Conservation (phyloP, 37 sponge, comb jelly and placozoan species). For the Bolinopsis microptera region DNA sequence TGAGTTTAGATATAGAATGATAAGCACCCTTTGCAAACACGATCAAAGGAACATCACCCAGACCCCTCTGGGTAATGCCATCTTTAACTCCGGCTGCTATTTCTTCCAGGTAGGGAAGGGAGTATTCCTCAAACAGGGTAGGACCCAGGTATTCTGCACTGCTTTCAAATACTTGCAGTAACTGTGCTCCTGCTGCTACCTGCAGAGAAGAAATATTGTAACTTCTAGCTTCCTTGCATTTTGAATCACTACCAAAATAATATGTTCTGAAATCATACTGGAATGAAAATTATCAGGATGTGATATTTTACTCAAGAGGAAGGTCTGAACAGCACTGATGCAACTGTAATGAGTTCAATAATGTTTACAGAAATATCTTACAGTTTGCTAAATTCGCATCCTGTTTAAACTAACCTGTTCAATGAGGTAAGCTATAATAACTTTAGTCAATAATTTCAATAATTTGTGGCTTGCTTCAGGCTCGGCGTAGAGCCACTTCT, state of each 20-base stretch:
- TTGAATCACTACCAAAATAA: background rate
- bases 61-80: conserved; percentile 67
- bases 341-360: too few species aligned
- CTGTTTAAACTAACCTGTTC: conserved; percentile 55
- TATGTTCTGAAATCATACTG: background rate
- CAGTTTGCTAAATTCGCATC: too few species aligned
- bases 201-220: background rate
- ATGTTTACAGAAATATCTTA: too few species aligned
- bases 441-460: conserved; percentile 76
- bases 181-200: conserved; percentile 67
- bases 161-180: conserved; percentile 94
- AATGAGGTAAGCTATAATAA: conserved; percentile 65
- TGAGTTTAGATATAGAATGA: conserved; percentile 79
- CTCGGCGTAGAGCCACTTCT: conserved; percentile 92
- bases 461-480: conserved; percentile 79
- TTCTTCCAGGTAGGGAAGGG: conserved; percentile 78
- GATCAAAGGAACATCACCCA: conserved; percentile 61
- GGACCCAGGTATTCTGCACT: conserved; percentile 84
- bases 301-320: too few species aligned
- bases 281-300: too few species aligned
- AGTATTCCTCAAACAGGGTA: conserved; percentile 76
- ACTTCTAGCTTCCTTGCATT: background rate
- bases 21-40: conserved; percentile 85
- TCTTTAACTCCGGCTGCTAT: conserved; percentile 76
- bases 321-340: too few species aligned